phyloP scores from a whole-genome alignment of 1,140 invertebrate genomes.

The Solen grandis region DNA sequence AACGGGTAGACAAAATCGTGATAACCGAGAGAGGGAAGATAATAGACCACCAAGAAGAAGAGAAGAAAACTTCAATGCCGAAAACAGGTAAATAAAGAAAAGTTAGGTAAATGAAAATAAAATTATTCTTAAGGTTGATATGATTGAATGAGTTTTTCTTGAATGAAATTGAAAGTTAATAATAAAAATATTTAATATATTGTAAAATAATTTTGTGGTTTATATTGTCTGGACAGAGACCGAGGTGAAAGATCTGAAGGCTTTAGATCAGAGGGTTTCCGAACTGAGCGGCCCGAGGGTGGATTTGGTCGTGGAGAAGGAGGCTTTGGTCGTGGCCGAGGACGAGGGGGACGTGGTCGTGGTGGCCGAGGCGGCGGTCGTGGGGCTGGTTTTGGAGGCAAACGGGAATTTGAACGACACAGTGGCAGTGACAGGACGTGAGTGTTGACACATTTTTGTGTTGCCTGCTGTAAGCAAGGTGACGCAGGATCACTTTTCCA shows the following conservation, averaged over 20 bases:
- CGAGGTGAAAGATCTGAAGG: too few species aligned
- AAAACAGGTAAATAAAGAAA: constrained; percentile 59
- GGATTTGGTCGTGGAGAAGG: constrained; percentile 65
- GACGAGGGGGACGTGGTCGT: constrained; percentile 79
- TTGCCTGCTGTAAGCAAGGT: too few species aligned
- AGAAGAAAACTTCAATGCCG: constrained; percentile 64
- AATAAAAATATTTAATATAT: too few species aligned
- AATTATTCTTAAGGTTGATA: too few species aligned
- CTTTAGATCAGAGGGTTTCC: too few species aligned
- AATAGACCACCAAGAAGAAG: constrained; percentile 69
- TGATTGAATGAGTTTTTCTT: too few species aligned
- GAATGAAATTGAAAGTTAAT: too few species aligned
- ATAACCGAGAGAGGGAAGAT: constrained; percentile 71
- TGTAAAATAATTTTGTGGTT: too few species aligned
- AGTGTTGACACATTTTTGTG: too few species aligned
- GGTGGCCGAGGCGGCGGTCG: constrained; percentile 75
- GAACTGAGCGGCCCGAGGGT: constrained; percentile 15
- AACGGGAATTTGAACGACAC: constrained; percentile 94
- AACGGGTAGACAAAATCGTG: constrained; percentile 61
- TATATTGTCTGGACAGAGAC: too few species aligned
- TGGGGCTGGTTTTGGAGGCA: constrained; percentile 75
- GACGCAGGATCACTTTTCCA: background rate
- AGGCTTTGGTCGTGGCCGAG: constrained; percentile 70
- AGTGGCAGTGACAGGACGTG: constrained; percentile 96
- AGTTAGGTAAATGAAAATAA: background rate